These are phyloP conservation scores for Sycobia sp. DNA, from an alignment of 1,140 invertebrate genomes.

Conservation along the genomic window DNA sequence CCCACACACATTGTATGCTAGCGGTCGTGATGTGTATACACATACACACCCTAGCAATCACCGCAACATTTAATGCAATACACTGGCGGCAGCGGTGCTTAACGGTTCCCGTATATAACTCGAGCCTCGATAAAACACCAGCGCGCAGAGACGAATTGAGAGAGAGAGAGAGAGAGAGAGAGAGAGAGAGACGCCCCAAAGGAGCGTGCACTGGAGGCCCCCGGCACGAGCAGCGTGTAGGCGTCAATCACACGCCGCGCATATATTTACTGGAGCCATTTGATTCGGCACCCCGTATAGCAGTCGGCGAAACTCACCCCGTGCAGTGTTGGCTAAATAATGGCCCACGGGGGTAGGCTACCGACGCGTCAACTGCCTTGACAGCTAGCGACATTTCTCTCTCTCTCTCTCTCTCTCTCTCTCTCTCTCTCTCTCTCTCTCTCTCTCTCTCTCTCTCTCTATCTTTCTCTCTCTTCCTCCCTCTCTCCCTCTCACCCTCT, in stretches of 20 bases:
- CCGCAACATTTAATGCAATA: not conserved
- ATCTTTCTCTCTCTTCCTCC: too few relatives aligned
- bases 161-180: slow-evolving; percentile 37
- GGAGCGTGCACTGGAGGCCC: not conserved
- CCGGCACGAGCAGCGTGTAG: slow-evolving; percentile 44
- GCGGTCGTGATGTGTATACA: too few relatives aligned
- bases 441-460: too few relatives aligned
- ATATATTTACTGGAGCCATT: slow-evolving; percentile 53
- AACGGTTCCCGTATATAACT: not conserved
- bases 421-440: slow-evolving; percentile 35
- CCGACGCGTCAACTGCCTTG: slow-evolving; percentile 58
- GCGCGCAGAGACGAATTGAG: slow-evolving; percentile 8
- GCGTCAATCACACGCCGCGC: slow-evolving; percentile 60
- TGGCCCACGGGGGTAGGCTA: slow-evolving; percentile 48
- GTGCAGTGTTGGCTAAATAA: slow-evolving; percentile 62
- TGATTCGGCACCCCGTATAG: slow-evolving; percentile 37
- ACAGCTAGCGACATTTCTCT: slow-evolving; percentile 47
- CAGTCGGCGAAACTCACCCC: too few relatives aligned
- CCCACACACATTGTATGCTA: too few relatives aligned
- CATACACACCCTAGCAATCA: slow-evolving; percentile 15
- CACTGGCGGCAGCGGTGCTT: not conserved
- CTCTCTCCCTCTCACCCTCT: too few relatives aligned
- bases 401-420: slow-evolving; percentile 38
- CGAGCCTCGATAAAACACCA: not conserved
- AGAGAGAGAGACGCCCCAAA: slow-evolving; percentile 10